Evolutionary conservation across 2,797 vertebrate genomes (phyloP).

Genomic region (Falco peregrinus): DNA sequence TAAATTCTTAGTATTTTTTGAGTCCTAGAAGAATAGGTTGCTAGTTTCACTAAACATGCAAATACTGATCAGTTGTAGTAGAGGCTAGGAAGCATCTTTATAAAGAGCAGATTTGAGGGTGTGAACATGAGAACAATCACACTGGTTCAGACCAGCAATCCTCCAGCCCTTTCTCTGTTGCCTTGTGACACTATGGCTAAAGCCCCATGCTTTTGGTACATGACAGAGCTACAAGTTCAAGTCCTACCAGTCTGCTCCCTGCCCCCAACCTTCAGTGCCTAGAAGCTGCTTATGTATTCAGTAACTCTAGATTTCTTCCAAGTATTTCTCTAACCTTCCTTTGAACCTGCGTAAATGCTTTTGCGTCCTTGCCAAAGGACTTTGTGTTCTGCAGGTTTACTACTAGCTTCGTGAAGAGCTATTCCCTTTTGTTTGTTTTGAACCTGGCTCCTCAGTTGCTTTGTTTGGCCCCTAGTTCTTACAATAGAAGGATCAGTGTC

Average conservation of each 20-base stretch:
- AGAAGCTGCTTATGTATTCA: background rate
- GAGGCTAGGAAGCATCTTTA: background rate
- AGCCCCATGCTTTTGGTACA: background rate
- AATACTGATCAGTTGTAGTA: background rate
- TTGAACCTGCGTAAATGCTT: conserved; percentile 11
- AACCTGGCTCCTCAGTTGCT: background rate
- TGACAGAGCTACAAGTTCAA: background rate
- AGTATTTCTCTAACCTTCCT: conserved; percentile 1
- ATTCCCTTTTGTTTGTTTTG: background rate
- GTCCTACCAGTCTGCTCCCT: background rate
- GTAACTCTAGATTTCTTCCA: conserved; percentile 5
- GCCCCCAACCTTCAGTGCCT: background rate
- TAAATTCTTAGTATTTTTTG: background rate
- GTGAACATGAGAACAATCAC: fast-evolving
- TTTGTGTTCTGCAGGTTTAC: conserved; percentile 34
- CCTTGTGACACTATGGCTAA: background rate
- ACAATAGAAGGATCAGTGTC: background rate
- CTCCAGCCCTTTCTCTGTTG: background rate
- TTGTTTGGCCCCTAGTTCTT: background rate
- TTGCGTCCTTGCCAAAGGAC: conserved; percentile 8
- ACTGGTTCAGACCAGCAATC: background rate
- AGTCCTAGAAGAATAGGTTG: background rate
- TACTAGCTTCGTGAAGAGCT: fast-evolving
- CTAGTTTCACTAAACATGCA: background rate
- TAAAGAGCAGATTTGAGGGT: background rate